Conservation (phyloP, 2,888 invertebrate genomes). For the Sialis fuliginosa region DNA sequence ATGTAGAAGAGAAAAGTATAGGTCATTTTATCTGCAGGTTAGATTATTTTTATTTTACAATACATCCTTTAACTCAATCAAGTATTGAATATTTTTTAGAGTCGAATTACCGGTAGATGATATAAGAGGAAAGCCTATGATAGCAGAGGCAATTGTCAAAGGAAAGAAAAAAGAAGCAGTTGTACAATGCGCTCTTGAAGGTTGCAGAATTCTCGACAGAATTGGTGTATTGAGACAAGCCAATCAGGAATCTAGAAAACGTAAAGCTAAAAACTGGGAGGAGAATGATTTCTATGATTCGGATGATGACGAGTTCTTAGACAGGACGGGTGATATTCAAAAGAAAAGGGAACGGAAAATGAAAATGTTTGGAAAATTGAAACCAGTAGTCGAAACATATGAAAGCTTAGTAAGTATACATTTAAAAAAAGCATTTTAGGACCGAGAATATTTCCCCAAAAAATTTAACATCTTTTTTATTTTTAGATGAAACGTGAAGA, state of each 20-base stretch:
- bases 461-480: slow-evolving; percentile 6
- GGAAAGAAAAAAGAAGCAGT: slow-evolving; percentile 93
- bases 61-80: background rate
- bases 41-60: slow-evolving; percentile 12
- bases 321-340: slow-evolving; percentile 86
- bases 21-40: slow-evolving; percentile 75
- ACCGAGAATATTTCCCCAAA: slow-evolving; percentile 7
- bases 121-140: slow-evolving; percentile 50
- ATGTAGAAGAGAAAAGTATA: slow-evolving; percentile 68
- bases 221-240: slow-evolving; percentile 74
- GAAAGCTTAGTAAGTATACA: slow-evolving; percentile 38
- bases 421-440: no score
- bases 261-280: slow-evolving; percentile 59
- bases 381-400: slow-evolving; percentile 43
- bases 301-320: slow-evolving; percentile 90
- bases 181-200: slow-evolving; percentile 83
- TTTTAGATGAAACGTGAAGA: slow-evolving; percentile 42
- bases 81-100: slow-evolving; percentile 25
- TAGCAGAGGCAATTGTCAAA: slow-evolving; percentile 71
- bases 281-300: slow-evolving; percentile 86
- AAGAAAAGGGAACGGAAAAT: slow-evolving; percentile 66
- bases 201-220: slow-evolving; percentile 78
- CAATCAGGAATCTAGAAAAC: slow-evolving; percentile 69
- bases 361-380: slow-evolving; percentile 36
- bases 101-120: slow-evolving; percentile 68